Percentiles rank a stretch among this genome's conserved stretches.
Conservation (phyloP, 2,888 invertebrate genomes). For the Synergus japonicus region DNA sequence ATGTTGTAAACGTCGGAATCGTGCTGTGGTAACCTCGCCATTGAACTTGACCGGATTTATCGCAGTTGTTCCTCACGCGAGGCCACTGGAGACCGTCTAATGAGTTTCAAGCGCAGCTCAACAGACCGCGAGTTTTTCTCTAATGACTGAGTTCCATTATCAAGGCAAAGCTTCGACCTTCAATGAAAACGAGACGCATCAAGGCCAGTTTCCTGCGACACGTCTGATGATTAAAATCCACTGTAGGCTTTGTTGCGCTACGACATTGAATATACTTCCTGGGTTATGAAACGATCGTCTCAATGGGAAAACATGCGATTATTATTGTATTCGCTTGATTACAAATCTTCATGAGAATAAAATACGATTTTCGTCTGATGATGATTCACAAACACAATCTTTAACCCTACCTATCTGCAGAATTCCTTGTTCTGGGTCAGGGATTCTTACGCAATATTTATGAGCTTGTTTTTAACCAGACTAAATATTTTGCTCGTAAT, state of each 20-base stretch:
- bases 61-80: conserved; percentile 43
- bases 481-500: too few relatives aligned
- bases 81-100: conserved; percentile 49
- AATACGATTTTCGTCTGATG: neutral
- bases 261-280: conserved; percentile 8
- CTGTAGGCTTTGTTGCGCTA: neutral
- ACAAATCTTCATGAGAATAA: neutral
- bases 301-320: conserved; percentile 21
- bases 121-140: conserved; percentile 2
- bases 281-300: conserved; percentile 13
- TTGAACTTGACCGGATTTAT: conserved; percentile 57
- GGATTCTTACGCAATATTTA: conserved; percentile 18
- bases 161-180: conserved; percentile 15
- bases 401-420: conserved; percentile 17
- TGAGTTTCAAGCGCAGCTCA: conserved; percentile 45
- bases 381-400: conserved; percentile 3
- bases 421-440: conserved; percentile 34
- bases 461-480: neutral
- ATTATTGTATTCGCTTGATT: conserved; percentile 2
- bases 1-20: neutral
- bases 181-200: conserved; percentile 12
- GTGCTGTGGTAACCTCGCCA: conserved; percentile 39
- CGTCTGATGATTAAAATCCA: conserved; percentile 24
- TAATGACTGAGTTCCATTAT: conserved; percentile 27
- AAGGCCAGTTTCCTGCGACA: conserved; percentile 28